Evolutionary conservation across 1,140 invertebrate species (phyloP).

Genomic region (Steinernema feltiae): DNA sequence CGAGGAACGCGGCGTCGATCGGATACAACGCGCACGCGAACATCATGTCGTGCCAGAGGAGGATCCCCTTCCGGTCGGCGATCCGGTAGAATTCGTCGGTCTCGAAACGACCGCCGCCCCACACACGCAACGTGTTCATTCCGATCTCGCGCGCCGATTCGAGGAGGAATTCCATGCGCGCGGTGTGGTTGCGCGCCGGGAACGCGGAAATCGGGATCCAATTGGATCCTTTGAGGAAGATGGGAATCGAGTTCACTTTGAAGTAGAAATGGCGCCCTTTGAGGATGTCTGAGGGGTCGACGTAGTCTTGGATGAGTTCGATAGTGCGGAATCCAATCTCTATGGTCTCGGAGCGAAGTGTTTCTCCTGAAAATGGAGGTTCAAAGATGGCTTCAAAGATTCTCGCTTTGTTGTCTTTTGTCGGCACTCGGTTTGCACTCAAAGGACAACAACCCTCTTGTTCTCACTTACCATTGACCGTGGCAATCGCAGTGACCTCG

Average conservation of each 20-base stretch:
- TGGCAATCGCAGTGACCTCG: constrained; percentile 16
- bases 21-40: constrained; percentile 96
- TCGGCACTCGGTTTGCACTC: too few species aligned
- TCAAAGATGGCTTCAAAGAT: too few species aligned
- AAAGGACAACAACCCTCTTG: too few species aligned
- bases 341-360: constrained; percentile 52
- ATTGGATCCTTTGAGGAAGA: constrained; percentile 93
- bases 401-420: too few species aligned
- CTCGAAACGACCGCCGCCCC: constrained; percentile 95
- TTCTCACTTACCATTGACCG: not conserved
- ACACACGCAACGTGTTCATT: constrained; percentile 89
- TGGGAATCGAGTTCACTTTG: constrained; percentile 73
- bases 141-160: constrained; percentile 70
- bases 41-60: constrained; percentile 72
- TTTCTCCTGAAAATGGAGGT: constrained; percentile 57
- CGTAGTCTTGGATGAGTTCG: constrained; percentile 69
- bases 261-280: constrained; percentile 79
- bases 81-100: constrained; percentile 80
- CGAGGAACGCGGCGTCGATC: constrained; percentile 68
- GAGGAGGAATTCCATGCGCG: constrained; percentile 64
- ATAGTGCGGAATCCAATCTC: constrained; percentile 75
- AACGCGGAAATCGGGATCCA: constrained; percentile 85
- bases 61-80: constrained; percentile 60
- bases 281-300: constrained; percentile 58
- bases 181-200: constrained; percentile 62